Evolutionary conservation across 2,113 vertebrate genomes (phyloP).

Genomic region (Rhinolophus sinicus): DNA sequence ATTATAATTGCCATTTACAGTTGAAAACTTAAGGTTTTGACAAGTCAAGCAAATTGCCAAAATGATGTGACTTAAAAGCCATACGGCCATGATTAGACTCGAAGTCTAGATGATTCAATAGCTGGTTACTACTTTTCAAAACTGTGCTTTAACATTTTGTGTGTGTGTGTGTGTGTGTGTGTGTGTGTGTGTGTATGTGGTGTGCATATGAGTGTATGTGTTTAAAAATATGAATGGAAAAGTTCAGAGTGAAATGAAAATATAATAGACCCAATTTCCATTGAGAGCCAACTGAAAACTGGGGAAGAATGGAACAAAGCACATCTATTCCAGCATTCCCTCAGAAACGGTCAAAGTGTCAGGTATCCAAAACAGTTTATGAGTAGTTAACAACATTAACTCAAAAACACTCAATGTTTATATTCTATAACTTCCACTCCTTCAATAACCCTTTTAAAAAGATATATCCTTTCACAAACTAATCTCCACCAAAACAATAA

Average conservation of each 20-base stretch:
- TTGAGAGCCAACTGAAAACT: not conserved
- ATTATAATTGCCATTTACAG: not conserved
- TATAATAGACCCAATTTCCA: not conserved
- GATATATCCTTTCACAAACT: constrained; percentile 8
- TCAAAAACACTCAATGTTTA: not conserved
- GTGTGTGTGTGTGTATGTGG: accelerated
- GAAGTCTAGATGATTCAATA: not conserved
- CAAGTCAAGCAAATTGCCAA: not conserved
- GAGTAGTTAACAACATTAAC: not conserved
- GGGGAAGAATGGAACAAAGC: not conserved
- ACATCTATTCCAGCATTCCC: not conserved
- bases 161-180: accelerated
- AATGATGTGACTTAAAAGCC: not conserved
- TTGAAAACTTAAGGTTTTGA: constrained; percentile 1
- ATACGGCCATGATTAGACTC: not conserved
- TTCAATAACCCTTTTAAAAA: constrained; percentile 32
- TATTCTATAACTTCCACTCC: not conserved
- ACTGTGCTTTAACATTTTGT: not conserved
- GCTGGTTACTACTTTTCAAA: not conserved
- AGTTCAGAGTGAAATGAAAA: constrained; percentile 31
- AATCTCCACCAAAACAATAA: constrained; percentile 53
- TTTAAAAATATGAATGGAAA: not conserved
- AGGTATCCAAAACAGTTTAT: not conserved
- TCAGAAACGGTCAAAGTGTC: not conserved
- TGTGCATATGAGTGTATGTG: not conserved